These are phyloP conservation scores for Choreutis nemorana DNA, from an alignment of 2,888 invertebrate genomes.

Conservation along the genomic window DNA sequence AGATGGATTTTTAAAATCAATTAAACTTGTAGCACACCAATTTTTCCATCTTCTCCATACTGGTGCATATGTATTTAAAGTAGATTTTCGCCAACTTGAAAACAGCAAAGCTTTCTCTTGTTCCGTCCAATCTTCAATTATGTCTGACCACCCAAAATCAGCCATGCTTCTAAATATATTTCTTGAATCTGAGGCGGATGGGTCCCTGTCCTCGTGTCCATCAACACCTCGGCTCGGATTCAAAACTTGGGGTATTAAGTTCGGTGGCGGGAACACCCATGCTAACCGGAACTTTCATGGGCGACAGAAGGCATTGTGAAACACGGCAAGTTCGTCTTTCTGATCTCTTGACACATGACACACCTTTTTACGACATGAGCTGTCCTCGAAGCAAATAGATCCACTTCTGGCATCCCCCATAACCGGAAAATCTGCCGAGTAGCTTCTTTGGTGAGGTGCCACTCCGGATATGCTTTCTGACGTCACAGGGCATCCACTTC, in stretches of 20 bases:
- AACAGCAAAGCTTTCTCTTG: slow-evolving; percentile 7
- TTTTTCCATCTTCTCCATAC: slow-evolving; percentile 9
- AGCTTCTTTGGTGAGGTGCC: not conserved
- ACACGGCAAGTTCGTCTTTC: slow-evolving; percentile 13
- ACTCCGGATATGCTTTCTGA: not conserved
- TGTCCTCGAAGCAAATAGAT: too few relatives aligned
- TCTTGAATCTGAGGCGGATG: slow-evolving; percentile 12
- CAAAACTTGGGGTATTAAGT: slow-evolving; percentile 9
- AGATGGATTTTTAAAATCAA: slow-evolving; percentile 7
- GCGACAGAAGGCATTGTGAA: slow-evolving; percentile 12
- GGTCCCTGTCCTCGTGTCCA: slow-evolving; percentile 7
- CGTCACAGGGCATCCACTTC: not conserved
- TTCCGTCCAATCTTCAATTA: slow-evolving; percentile 11
- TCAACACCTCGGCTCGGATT: slow-evolving; percentile 5
- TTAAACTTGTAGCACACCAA: slow-evolving; percentile 5
- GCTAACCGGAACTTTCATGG: slow-evolving; percentile 17
- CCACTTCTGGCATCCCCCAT: slow-evolving; percentile 10
- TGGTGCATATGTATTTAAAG: slow-evolving; percentile 9
- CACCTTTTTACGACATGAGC: too few relatives aligned
- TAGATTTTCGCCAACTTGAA: slow-evolving; percentile 9
- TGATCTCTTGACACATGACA: too few relatives aligned
- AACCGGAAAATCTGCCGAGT: too few relatives aligned
- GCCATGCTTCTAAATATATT: slow-evolving; percentile 17
- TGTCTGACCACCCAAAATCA: slow-evolving; percentile 15
- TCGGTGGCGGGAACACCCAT: slow-evolving; percentile 14